These are phyloP conservation scores for Xenopus tropicalis DNA, from an alignment of 2,113 vertebrate genomes.

Conservation along the genomic window DNA sequence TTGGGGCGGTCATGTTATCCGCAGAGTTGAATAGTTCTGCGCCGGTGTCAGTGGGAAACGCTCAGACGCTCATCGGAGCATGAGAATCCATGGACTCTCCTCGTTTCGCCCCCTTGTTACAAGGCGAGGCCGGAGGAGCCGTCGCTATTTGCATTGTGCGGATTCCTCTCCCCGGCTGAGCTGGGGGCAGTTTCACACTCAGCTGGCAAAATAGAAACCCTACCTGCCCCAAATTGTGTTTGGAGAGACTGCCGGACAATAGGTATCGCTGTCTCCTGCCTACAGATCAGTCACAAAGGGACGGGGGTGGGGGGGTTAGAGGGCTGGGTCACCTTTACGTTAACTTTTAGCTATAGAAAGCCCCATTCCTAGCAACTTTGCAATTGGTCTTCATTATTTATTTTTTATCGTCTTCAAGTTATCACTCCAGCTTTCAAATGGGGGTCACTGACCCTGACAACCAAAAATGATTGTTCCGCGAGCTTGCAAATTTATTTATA, in stretches of 20 bases:
- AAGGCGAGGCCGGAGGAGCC: background rate
- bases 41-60: background rate
- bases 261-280: constrained; percentile 12
- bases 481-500: too few species aligned
- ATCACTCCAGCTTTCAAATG: too few species aligned
- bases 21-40: background rate
- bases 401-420: too few species aligned
- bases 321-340: too few species aligned
- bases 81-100: background rate
- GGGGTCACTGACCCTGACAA: too few species aligned
- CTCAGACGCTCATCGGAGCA: constrained; percentile 21
- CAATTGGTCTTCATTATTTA: too few species aligned
- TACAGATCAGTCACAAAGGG: constrained; percentile 29
- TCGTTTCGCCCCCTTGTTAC: background rate
- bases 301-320: too few species aligned
- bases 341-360: too few species aligned
- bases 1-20: constrained; percentile 19
- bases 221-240: constrained; percentile 18
- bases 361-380: too few species aligned
- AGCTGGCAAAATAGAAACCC: constrained; percentile 31
- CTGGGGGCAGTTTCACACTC: background rate
- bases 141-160: background rate
- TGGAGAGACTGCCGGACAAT: background rate
- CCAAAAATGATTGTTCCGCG: too few species aligned
- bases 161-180: constrained; percentile 7